Evolutionary conservation across 1,140 invertebrate genomes (phyloP).

Genomic region (Dinoponera quadriceps): DNA sequence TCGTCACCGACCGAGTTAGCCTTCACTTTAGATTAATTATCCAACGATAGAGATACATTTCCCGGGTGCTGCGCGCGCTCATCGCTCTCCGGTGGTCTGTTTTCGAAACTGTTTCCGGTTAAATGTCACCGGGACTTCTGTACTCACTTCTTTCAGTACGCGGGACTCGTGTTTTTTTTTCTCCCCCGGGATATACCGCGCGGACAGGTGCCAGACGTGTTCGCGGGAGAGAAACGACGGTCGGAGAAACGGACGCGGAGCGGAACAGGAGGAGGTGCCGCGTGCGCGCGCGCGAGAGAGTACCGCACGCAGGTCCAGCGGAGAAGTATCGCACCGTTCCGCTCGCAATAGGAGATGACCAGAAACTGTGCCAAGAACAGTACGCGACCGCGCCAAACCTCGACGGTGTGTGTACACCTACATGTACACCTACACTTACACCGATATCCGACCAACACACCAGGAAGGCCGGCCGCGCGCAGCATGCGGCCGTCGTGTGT

Average conservation of each 20-base stretch:
- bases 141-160: conserved; percentile 44
- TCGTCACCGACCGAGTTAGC: not conserved
- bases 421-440: conserved; percentile 63
- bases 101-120: no score
- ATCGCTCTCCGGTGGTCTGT: no score
- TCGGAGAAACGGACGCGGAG: not conserved
- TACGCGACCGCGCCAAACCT: conserved; percentile 64
- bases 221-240: no score
- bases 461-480: not conserved
- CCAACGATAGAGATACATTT: no score
- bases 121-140: conserved; percentile 11
- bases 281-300: conserved; percentile 17
- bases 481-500: not conserved
- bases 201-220: conserved; percentile 20
- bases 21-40: conserved; percentile 2
- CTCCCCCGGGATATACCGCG: conserved; percentile 11
- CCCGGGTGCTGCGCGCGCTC: no score
- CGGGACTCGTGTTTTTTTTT: not conserved
- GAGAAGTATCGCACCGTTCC: conserved; percentile 58
- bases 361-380: conserved; percentile 83
- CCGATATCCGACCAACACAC: conserved; percentile 63
- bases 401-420: conserved; percentile 69
- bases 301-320: conserved; percentile 67
- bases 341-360: conserved; percentile 79
- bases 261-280: conserved; percentile 11